phyloP scores from a whole-genome alignment of 2,888 invertebrate genomes.

The Patella ulyssiponensis region DNA sequence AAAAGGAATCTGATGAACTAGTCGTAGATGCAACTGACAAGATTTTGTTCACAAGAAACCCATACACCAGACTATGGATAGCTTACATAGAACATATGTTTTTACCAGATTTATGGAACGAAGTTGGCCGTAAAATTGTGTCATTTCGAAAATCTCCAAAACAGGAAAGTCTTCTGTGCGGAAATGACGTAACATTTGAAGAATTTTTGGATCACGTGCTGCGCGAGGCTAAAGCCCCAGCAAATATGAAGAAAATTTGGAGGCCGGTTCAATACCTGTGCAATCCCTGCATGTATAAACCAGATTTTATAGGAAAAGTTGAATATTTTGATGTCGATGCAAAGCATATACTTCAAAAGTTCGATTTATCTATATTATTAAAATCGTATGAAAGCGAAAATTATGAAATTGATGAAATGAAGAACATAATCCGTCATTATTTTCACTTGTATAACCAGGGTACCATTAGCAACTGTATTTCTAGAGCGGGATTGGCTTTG shows the following conservation, averaged over 20 bases:
- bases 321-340: not conserved
- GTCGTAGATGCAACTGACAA: not conserved
- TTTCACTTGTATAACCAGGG: not conserved
- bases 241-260: not conserved
- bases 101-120: not conserved
- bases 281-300: not conserved
- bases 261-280: not conserved
- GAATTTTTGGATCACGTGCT: constrained; percentile 5
- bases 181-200: not conserved
- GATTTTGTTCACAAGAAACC: not conserved
- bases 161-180: not conserved
- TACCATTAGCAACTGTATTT: not conserved
- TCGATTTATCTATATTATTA: not conserved
- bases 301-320: not conserved
- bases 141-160: not conserved
- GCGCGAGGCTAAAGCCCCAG: not conserved
- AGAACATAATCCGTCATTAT: not conserved
- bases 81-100: not conserved
- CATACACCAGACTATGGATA: not conserved
- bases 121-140: not conserved
- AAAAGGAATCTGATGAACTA: not conserved
- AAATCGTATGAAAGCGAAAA: not conserved
- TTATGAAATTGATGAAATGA: not conserved
- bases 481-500: not conserved
- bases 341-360: not conserved